These are phyloP conservation scores for Schizaphis graminum DNA, from an alignment of 2,888 invertebrate genomes.

Conservation along the genomic window DNA sequence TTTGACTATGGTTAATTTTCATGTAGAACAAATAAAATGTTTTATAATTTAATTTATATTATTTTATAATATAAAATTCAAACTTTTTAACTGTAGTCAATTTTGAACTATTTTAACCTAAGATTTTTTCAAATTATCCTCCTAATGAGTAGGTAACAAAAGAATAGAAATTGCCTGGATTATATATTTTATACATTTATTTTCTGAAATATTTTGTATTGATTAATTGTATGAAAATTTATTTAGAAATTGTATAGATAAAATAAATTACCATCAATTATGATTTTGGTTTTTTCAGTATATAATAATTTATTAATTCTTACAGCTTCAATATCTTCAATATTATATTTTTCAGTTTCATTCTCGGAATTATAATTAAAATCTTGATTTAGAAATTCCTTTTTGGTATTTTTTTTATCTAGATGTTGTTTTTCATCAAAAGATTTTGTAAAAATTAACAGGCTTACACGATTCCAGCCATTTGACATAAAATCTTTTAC, in stretches of 20 bases:
- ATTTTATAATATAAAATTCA: neutral
- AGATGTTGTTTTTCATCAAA: neutral
- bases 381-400: slow-evolving; percentile 29
- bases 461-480: slow-evolving; percentile 21
- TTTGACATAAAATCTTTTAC: slow-evolving; percentile 18
- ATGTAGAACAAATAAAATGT: neutral
- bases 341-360: slow-evolving; percentile 15
- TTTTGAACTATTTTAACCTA: neutral
- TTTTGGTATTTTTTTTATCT: neutral
- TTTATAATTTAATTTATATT: neutral
- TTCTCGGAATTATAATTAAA: neutral
- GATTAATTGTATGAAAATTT: neutral
- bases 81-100: neutral
- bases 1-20: neutral
- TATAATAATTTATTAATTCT: slow-evolving; percentile 36
- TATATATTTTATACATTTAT: neutral
- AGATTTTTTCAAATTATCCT: neutral
- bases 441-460: slow-evolving; percentile 6
- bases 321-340: slow-evolving; percentile 12
- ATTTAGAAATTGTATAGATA: neutral
- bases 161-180: neutral
- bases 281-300: slow-evolving; percentile 16
- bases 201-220: neutral
- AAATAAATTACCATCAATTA: slow-evolving; percentile 33
- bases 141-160: neutral